Evolutionary conservation across 2,888 invertebrate genomes (phyloP).

Genomic region (Leptodirus hochenwartii): DNA sequence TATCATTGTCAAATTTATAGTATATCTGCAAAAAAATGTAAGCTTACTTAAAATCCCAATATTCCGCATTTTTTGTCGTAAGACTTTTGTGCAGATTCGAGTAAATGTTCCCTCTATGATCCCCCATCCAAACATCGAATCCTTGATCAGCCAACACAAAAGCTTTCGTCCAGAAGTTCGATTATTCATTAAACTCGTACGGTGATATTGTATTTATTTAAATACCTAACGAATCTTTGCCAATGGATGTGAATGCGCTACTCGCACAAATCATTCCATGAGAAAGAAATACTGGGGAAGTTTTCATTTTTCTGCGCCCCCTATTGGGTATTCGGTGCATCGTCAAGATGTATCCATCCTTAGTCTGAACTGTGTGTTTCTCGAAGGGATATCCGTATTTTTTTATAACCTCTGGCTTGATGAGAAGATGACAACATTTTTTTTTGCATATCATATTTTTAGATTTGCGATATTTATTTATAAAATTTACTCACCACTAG

Average conservation of each 20-base stretch:
- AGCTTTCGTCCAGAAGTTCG: conserved; percentile 17
- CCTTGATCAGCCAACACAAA: conserved; percentile 31
- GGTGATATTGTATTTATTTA: no score
- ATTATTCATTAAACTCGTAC: conserved; percentile 1
- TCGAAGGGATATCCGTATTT: conserved; percentile 27
- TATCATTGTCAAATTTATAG: not conserved
- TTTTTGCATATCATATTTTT: no score
- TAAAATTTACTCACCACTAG: no score
- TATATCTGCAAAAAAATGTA: no score
- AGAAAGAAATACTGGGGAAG: conserved; percentile 21
- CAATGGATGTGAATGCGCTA: conserved; percentile 19
- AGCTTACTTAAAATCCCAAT: conserved; percentile 23
- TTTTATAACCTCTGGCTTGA: conserved; percentile 28
- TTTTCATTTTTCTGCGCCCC: conserved; percentile 14
- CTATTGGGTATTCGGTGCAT: conserved; percentile 25
- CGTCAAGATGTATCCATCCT: conserved; percentile 29
- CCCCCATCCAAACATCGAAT: conserved; percentile 36
- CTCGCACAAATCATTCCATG: conserved; percentile 20
- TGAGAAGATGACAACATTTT: no score
- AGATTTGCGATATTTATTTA: no score
- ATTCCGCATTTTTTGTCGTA: conserved; percentile 18
- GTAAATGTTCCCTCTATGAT: conserved; percentile 22
- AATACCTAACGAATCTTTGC: conserved; percentile 22
- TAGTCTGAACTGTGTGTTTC: conserved; percentile 27
- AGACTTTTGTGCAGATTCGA: conserved; percentile 20